Base-by-base conservation (phyloP, 2,113 vertebrate species). In the Gambusia affinis region DNA sequence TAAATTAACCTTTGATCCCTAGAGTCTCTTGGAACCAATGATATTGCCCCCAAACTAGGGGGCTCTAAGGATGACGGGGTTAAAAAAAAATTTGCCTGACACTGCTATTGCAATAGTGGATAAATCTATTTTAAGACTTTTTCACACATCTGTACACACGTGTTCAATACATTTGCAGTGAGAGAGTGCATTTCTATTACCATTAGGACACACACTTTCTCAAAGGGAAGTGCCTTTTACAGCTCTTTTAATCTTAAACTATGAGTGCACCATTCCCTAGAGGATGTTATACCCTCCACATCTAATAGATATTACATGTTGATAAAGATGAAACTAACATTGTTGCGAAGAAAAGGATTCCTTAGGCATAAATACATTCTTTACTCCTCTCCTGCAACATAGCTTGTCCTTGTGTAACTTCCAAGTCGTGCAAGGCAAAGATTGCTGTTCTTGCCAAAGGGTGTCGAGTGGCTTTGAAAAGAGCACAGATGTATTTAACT, bases 401-500 rank as follows among this genome's bases (percentile, higher is more conserved):
- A 35, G 29, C 24, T 37, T 35, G 15, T 35, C 33, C 35, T 27
- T 22, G 27, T 62, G n/a, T 6, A 61, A 42, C 27, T 42, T 19
- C 7, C 12, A 15, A 30, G 35, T 22, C 60, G 35, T 72, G 60
- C 57, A 62, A 42, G 35, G 15, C 29, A 31, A 57, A 72, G 27
- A 63, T 60, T 35, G 31, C 54, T 60, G 69, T 37, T 70, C 33
- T 35, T 37, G 12, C 51, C 69, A 60, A 28, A 70, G 54, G 12
- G 12, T 62, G 70, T 62, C 33, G 35, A 37, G 35, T 22, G 27
- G n/a, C 10, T 44, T 72, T 72, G 27, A 62, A 68, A 72, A 30
- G 19, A 72, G 33, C 57, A 61, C 17, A 29, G 69, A 39, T 71
- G 51, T 24, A 28, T 71, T 39, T 61, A 72, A 62, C 10, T 29